Percentiles rank a stretch among this genome's conserved stretches.
Conservation (phyloP, 2,888 invertebrate species). For the Drosophila emarginata region DNA sequence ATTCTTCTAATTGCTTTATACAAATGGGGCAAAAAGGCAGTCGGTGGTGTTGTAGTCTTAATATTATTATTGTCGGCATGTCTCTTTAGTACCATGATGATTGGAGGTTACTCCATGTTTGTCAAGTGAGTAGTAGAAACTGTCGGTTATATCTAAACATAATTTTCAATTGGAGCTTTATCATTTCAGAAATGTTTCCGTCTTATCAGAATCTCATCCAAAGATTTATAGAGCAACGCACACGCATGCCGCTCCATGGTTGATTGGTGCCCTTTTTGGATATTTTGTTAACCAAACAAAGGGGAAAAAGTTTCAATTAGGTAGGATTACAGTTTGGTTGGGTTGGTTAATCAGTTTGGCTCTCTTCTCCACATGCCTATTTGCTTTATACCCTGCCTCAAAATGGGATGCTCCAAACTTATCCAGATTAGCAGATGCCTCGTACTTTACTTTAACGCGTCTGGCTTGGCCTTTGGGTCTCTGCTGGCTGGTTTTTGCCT, state of each 20-base stretch:
- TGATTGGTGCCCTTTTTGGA: constrained; percentile 72
- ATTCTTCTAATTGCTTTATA: constrained; percentile 83
- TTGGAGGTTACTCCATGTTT: constrained; percentile 55
- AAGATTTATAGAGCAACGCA: constrained; percentile 58
- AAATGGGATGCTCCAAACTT: constrained; percentile 56
- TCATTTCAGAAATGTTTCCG: background rate
- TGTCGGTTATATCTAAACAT: too few relatives aligned
- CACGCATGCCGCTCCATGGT: constrained; percentile 68
- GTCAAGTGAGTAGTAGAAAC: background rate
- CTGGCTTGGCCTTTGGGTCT: constrained; percentile 75
- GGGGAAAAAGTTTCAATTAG: constrained; percentile 51
- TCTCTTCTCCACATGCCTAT: constrained; percentile 58
- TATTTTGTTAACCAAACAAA: constrained; percentile 64
- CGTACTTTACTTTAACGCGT: constrained; percentile 71
- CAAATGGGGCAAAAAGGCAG: constrained; percentile 71
- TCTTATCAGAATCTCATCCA: background rate
- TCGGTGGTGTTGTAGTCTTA: constrained; percentile 55
- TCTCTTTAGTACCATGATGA: constrained; percentile 65
- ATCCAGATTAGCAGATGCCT: constrained; percentile 60
- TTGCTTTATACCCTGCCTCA: constrained; percentile 51
- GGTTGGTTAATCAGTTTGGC: constrained; percentile 66
- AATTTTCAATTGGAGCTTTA: background rate
- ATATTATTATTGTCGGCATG: constrained; percentile 66
- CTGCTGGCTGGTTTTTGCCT: constrained; percentile 76
- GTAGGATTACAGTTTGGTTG: constrained; percentile 38